Percentiles rank a stretch among this genome's conserved stretches.
Evolutionary conservation across 2,113 vertebrate species (phyloP).

Genomic region (Chrysemys picta): DNA sequence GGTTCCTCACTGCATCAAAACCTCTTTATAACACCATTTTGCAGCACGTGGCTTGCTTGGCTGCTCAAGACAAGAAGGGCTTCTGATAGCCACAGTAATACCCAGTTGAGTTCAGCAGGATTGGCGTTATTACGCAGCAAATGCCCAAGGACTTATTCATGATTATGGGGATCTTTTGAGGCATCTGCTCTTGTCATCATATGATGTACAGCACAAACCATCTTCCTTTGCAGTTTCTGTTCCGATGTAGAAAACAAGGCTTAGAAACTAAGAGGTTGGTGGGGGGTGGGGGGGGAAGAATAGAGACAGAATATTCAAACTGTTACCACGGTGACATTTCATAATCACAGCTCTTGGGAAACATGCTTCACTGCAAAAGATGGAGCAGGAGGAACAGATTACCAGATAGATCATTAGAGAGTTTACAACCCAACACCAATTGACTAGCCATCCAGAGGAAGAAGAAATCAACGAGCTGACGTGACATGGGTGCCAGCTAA

Average conservation of each 20-base stretch:
- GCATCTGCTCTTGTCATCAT: constrained; percentile 9
- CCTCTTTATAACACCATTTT: constrained; percentile 11
- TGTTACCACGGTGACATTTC: constrained; percentile 83
- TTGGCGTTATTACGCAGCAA: background rate
- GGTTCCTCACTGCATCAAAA: constrained; percentile 23
- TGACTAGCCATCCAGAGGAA: background rate
- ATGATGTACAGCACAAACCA: background rate
- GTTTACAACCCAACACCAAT: constrained; percentile 16
- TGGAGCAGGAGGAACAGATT: constrained; percentile 51
- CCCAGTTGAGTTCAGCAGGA: background rate
- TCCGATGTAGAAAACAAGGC: constrained; percentile 40
- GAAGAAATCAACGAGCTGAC: background rate
- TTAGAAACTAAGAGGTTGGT: constrained; percentile 52
- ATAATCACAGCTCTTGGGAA: constrained; percentile 75
- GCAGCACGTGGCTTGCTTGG: background rate
- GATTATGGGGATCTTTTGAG: background rate
- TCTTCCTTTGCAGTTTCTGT: constrained; percentile 44
- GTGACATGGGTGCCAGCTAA: background rate
- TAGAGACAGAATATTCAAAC: constrained; percentile 71
- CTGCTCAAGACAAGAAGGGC: background rate
- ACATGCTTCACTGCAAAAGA: constrained; percentile 51
- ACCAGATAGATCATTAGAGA: constrained; percentile 29
- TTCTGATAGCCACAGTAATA: background rate
- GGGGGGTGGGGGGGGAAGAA: constrained; percentile 56
- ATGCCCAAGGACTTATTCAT: constrained; percentile 9